Percentiles rank a stretch among this genome's conserved stretches.
phyloP scores from a whole-genome alignment of 2,113 vertebrate species.

The Paramisgurnus dabryanus region DNA sequence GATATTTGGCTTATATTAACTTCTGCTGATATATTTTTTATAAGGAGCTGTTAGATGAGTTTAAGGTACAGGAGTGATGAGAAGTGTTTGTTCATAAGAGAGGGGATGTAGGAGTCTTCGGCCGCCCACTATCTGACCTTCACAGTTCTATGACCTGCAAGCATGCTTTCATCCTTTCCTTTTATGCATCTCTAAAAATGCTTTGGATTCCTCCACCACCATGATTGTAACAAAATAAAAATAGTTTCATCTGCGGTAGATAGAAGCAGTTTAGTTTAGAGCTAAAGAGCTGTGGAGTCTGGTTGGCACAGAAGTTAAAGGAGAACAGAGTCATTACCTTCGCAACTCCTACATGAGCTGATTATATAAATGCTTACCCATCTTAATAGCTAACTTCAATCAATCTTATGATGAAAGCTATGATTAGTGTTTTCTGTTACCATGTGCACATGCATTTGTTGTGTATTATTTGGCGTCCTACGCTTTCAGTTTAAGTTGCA shows the following conservation, averaged over 20 bases:
- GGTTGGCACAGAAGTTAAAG: background rate
- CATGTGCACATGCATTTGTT: background rate
- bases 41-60: background rate
- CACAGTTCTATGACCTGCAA: background rate
- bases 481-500: no score
- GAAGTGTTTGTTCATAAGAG: background rate
- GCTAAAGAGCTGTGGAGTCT: no score
- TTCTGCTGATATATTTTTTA: background rate
- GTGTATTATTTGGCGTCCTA: background rate
- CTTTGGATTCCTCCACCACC: background rate
- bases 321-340: background rate
- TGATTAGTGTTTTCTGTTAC: no score
- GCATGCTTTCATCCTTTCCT: background rate
- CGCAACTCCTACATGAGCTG: slow-evolving; percentile 1
- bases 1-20: background rate
- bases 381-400: background rate
- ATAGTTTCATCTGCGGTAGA: background rate
- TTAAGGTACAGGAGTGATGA: background rate
- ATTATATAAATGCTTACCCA: slow-evolving; percentile 34
- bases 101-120: slow-evolving; percentile 1
- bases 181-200: background rate
- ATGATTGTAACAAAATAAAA: background rate
- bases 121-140: slow-evolving; percentile 14
- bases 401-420: no score
- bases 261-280: background rate